phyloP scores from a whole-genome alignment of 2,797 vertebrate species.

The Crenichthys baileyi region DNA sequence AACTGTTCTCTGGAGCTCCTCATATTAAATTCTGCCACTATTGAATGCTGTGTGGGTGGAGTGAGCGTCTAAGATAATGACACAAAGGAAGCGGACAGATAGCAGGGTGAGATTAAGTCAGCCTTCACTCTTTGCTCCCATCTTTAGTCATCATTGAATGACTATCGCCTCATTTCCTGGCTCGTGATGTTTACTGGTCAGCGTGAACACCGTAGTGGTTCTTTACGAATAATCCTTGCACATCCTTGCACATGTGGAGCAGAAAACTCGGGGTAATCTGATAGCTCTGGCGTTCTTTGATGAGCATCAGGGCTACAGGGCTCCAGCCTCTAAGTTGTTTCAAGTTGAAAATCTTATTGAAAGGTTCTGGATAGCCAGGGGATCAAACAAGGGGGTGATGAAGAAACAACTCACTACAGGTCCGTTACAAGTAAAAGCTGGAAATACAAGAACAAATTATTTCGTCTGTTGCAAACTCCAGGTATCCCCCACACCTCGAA shows the following conservation, averaged over 20 bases:
- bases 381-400: neutral
- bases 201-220: too few species aligned
- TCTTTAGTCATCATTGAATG: neutral
- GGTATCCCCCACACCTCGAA: neutral
- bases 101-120: conserved; percentile 13
- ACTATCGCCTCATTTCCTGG: neutral
- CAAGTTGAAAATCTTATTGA: neutral
- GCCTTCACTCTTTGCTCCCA: neutral
- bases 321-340: neutral
- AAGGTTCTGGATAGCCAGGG: neutral
- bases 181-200: neutral
- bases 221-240: neutral
- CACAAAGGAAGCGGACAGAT: conserved; percentile 29
- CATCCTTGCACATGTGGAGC: conserved; percentile 5
- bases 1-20: neutral
- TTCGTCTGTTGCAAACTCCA: neutral
- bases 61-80: neutral
- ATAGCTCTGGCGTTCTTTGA: conserved; percentile 25
- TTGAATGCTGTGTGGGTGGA: conserved; percentile 2
- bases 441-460: neutral
- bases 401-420: neutral
- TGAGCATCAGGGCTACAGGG: conserved; percentile 15
- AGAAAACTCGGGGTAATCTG: conserved; percentile 19
- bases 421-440: neutral
- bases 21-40: conserved; percentile 4